A percentile compares a stretch with the other conserved stretches of the same genome.
Evolutionary conservation across 1,140 invertebrate species (phyloP).

Genomic region (Leucophenga varia): DNA sequence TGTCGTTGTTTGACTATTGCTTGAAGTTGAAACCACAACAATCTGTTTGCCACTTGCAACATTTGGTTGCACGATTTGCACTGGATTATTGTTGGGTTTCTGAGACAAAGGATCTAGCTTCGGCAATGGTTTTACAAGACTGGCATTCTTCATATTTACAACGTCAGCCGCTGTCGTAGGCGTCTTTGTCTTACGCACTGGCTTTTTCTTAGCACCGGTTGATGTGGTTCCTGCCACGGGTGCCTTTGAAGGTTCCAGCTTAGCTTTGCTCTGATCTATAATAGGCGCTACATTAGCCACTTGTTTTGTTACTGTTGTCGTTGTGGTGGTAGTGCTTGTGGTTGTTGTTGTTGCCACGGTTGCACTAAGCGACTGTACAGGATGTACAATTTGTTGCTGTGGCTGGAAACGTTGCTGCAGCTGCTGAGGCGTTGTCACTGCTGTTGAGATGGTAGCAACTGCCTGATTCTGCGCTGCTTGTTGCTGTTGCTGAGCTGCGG

Average conservation of each 20-base stretch:
- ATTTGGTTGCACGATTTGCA: conserved; percentile 53
- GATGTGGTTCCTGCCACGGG: conserved; percentile 20
- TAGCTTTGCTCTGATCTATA: conserved; percentile 52
- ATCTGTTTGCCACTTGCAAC: conserved; percentile 52
- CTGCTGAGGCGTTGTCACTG: conserved; percentile 18
- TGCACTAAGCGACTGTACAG: conserved; percentile 40
- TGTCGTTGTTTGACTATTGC: conserved; percentile 28
- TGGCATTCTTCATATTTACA: conserved; percentile 41
- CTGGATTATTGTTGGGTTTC: conserved; percentile 50
- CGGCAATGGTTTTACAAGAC: conserved; percentile 50
- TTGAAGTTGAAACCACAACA: conserved; percentile 33
- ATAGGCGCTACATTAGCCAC: conserved; percentile 54
- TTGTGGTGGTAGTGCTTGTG: conserved; percentile 32
- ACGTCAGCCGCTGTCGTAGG: conserved; percentile 42
- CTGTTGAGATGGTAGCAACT: conserved; percentile 17
- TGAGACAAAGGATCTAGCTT: conserved; percentile 48
- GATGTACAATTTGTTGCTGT: conserved; percentile 45
- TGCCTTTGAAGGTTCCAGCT: conserved; percentile 34
- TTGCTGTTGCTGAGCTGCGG: conserved; percentile 3
- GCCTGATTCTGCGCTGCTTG: too few species aligned
- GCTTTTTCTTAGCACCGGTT: conserved; percentile 46
- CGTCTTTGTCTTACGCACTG: conserved; percentile 44
- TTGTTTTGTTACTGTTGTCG: conserved; percentile 45
- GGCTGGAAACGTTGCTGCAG: conserved; percentile 46
- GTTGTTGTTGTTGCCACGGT: conserved; percentile 22